Evolutionary conservation across 2,113 vertebrate genomes (phyloP), one percentile per base, ranked within the genome.

Genomic region (Oceanites oceanicus): DNA sequence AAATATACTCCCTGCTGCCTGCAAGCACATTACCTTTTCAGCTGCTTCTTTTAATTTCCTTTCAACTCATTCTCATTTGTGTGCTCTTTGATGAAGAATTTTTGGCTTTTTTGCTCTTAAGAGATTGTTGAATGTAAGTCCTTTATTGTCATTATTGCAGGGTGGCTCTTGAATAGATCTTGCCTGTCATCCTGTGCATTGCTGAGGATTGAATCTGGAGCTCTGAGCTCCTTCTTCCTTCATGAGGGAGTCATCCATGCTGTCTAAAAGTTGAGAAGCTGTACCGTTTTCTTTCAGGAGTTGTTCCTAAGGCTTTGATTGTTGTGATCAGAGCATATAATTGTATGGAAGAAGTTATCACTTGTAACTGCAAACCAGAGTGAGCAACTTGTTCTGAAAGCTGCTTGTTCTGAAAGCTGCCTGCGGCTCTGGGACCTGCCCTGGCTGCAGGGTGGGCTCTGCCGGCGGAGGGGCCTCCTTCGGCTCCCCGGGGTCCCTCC

Each of bases 11-110:
- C 86, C 74, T 49, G 55, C 79, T 88, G 93, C 88, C 80, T 85
- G 75, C 58, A 23, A 65, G 87, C 83, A 42, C 71, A 6, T 65
- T 63, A 59, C 87, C 90, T 88, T 94, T 94, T 68, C 91, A 91
- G 75, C 68, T 55, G 78, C 90, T 88, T 4, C 87, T 85, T 72
- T 91, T 91, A 88, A 94, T 93, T 93, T 85, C 79, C 95, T 94
- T 94, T 94, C 83, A 91, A 47, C 40, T 66, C 59, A 63, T 40
- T 59, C 78, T 86, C 49, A 40, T 88, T 88, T 50, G 49, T 92
- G 70, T 63, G 59, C 49, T 72, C 61, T 25, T 63, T 10, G 23
- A 47, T 73, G 84, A 77, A 68, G 67, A 55, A 65, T 78, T 88
- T 68, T 68, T 44, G 75, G 61, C 71, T 77, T 81, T 77, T 86